A percentile compares a stretch with the other conserved stretches of the same genome.
Evolutionary conservation across 2,888 invertebrate genomes (phyloP).

Genomic region (Drosophila rellima): DNA sequence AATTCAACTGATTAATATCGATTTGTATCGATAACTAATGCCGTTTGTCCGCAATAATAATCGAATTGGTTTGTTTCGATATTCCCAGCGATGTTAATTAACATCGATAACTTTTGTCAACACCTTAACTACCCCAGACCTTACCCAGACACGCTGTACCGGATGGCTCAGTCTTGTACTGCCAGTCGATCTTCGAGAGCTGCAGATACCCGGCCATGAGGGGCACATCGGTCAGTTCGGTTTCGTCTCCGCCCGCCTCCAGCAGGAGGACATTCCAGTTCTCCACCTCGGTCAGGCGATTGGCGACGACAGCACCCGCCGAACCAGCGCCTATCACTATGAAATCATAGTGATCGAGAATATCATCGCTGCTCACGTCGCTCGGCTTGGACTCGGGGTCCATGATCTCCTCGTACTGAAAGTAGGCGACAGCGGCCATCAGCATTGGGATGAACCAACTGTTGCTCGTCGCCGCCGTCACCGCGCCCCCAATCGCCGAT

Average conservation of each 20-base stretch:
- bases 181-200: conserved; percentile 95
- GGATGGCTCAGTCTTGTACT: conserved; percentile 96
- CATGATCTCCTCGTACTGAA: conserved; percentile 93
- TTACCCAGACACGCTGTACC: conserved; percentile 93
- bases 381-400: conserved; percentile 93
- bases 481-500: conserved; percentile 89
- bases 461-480: conserved; percentile 89
- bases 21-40: too few species aligned
- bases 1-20: too few species aligned
- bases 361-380: conserved; percentile 89
- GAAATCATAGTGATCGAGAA: conserved; percentile 91
- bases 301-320: conserved; percentile 95
- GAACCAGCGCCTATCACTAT: conserved; percentile 95
- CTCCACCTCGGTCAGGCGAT: conserved; percentile 91
- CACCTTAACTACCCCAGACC: background rate
- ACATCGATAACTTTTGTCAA: too few species aligned
- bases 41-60: too few species aligned
- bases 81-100: too few species aligned
- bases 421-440: conserved; percentile 94
- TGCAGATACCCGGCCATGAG: conserved; percentile 95
- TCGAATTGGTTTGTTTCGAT: too few species aligned
- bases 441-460: conserved; percentile 94
- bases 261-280: conserved; percentile 92
- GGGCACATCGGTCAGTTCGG: conserved; percentile 95
- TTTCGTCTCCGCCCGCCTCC: conserved; percentile 96